Evolutionary conservation across 2,888 invertebrate species (phyloP).

Genomic region (Drosophila hamatofila): DNA sequence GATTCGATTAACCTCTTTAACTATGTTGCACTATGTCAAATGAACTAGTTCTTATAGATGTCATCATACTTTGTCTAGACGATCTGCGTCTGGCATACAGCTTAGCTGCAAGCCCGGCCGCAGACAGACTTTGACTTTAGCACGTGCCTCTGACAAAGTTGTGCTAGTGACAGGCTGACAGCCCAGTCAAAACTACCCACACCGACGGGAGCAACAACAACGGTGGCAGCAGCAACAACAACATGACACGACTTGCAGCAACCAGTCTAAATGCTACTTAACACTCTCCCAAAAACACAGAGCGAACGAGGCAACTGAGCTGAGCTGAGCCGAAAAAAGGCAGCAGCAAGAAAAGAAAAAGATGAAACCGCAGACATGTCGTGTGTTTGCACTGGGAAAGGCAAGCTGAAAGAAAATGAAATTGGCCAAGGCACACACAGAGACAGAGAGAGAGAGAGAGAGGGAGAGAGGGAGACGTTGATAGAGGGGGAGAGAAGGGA

Average conservation of each 20-base stretch:
- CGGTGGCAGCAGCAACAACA: constrained; percentile 20
- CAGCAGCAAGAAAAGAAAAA: constrained; percentile 15
- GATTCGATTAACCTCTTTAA: not conserved
- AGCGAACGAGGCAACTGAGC: not conserved
- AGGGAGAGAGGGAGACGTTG: too few species aligned
- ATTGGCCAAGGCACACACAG: constrained; percentile 28
- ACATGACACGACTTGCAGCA: constrained; percentile 14
- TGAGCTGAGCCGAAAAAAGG: not conserved
- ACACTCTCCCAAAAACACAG: constrained; percentile 42
- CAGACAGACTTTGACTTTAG: constrained; percentile 23
- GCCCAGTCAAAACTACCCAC: constrained; percentile 72
- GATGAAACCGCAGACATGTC: constrained; percentile 59
- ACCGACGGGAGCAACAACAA: constrained; percentile 25
- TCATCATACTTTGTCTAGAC: constrained; percentile 25
- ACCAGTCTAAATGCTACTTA: constrained; percentile 45
- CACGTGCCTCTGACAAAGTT: constrained; percentile 60
- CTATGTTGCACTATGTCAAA: constrained; percentile 4
- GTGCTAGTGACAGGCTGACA: constrained; percentile 75
- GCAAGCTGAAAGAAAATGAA: constrained; percentile 57
- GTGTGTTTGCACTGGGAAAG: constrained; percentile 35
- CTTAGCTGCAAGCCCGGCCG: constrained; percentile 14
- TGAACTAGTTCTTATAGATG: constrained; percentile 11
- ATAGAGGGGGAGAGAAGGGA: not conserved
- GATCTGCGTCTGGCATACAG: constrained; percentile 19
- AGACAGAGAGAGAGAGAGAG: not conserved